Percentiles rank a stretch among this genome's conserved stretches.
phyloP scores from a whole-genome alignment of 2,113 vertebrate species.

The Oreochromis aureus region DNA sequence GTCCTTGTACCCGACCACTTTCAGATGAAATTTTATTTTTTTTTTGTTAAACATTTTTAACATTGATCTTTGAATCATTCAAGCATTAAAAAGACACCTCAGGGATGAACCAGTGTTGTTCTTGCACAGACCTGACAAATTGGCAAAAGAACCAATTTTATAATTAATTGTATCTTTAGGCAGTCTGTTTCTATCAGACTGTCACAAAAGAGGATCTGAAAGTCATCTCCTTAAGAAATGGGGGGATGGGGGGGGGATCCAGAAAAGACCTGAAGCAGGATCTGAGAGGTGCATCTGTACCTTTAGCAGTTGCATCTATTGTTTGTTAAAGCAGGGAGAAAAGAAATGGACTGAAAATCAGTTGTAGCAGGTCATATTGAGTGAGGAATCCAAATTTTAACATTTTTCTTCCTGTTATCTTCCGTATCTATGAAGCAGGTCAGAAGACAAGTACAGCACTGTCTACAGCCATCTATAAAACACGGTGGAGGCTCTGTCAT shows the following conservation, averaged over 20 bases:
- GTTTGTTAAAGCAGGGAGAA: too few species aligned
- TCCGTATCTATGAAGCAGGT: neutral
- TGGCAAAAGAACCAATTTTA: neutral
- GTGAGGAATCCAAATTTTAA: too few species aligned
- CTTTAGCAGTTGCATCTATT: too few species aligned
- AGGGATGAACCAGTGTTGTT: neutral
- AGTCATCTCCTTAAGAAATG: neutral
- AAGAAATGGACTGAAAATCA: too few species aligned
- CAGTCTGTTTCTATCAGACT: neutral
- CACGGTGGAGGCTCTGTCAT: neutral
- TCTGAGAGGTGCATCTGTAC: too few species aligned
- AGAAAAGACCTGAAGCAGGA: too few species aligned
- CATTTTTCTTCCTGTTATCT: neutral
- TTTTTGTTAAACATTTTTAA: neutral
- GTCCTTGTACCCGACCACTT: neutral
- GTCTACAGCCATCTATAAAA: neutral
- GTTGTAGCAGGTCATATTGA: too few species aligned
- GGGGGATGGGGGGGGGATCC: too few species aligned
- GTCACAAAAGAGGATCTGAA: neutral
- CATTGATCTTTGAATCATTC: neutral
- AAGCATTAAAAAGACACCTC: neutral
- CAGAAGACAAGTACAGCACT: neutral
- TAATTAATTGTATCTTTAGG: neutral
- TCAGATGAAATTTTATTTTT: neutral
- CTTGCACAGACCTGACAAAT: neutral